Base-by-base conservation (phyloP, 2,113 vertebrate species). In the Cheilinus undulatus region DNA sequence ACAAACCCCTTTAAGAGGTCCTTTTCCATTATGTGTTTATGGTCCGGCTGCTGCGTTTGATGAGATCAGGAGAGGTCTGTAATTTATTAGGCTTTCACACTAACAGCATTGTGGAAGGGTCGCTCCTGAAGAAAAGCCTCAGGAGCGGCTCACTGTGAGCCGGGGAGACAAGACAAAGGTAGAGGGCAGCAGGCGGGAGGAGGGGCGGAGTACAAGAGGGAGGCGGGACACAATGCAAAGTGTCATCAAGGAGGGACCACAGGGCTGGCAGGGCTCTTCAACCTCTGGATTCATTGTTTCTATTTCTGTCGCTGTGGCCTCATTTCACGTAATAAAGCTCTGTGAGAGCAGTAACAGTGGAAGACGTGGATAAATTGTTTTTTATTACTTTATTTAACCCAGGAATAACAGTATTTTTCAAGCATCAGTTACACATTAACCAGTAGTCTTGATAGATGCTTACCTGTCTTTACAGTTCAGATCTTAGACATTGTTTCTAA, bases 1-100 rank as follows among this genome's bases (percentile, higher is more conserved):
- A 2, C 36, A 61, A 45, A 36, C 23, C 52, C 60, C 32, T 40
- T 20, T 12, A n/a, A 38, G 46, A 67, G 60, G 32, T 58, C 50
- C 64, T 15, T 43, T 65, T 56, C 61, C 67, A 54, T 82, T 80
- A 61, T 57, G 67, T 52, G 57, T 80, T 84, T 70, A 75, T 54
- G 66, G 64, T 46, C 78, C 4, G 73, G 62, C 75, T 45, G 67
- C 73, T 78, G 46, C 28, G 19, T 65, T 73, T 57, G 69, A 74
- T 69, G 66, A 80, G 75, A 83, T 80, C 73, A 73, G 73, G 76
- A 73, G 69, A 79, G 68, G 62, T 52, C 74, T 57, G 72, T 87
- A 73, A 84, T 87, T 90, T 89, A 90, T 88, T 82, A 82, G 76
- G 72, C 88, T 73, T 85, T 82, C 69, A 73, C 78, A 63, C 84